Evolutionary conservation across 2,797 vertebrate species (phyloP), one percentile per base, ranked within the genome.

Genomic region (Danio choprae): DNA sequence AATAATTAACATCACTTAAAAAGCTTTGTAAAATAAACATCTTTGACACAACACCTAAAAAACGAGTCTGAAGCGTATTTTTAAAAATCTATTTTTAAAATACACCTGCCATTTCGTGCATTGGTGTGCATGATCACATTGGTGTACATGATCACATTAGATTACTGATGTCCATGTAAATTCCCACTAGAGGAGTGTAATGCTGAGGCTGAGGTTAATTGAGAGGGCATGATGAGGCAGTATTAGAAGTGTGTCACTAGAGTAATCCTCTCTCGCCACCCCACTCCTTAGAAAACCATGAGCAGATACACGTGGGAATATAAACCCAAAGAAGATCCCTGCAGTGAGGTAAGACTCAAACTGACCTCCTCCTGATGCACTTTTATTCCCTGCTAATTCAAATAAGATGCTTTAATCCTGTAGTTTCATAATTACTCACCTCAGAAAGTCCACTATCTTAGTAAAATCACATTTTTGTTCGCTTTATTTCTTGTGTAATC

Each of bases 221-320:
- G 56, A 40, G 16, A 65, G 62, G 16, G 36, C 15, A 67, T 22
- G 13, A 60, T 48, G 46, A 53, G 40, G n/a, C 10, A 11, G 9
- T 59, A 40, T 40, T 11, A 51, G 59, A 74, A 74, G 46, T 63
- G 51, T 79, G 62, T 64, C 56, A 74, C 79, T 81, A 46, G 40
- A 75, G 29, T 82, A 78, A 73, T 69, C 89, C 64, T 60, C 59
- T 89, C 80, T 86, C 86, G 44, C 87, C 84, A 86, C 86, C 83
- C 75, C 88, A 83, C 65, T 88, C 87, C 92, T 90, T 91, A 88
- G 89, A 90, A 91, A 85, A 81, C 91, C 81, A 80, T 92, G 87
- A 84, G 88, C 90, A 92, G 89, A 90, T 92, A 92, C 87, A 91
- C 89, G 48, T 94, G 93, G 93, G 91, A 92, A 83, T 93, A 89